Percentiles rank a stretch among this genome's conserved stretches.
These are phyloP conservation scores for Eremobia ochroleuca DNA, from an alignment of 2,888 invertebrate genomes.

Conservation along the genomic window DNA sequence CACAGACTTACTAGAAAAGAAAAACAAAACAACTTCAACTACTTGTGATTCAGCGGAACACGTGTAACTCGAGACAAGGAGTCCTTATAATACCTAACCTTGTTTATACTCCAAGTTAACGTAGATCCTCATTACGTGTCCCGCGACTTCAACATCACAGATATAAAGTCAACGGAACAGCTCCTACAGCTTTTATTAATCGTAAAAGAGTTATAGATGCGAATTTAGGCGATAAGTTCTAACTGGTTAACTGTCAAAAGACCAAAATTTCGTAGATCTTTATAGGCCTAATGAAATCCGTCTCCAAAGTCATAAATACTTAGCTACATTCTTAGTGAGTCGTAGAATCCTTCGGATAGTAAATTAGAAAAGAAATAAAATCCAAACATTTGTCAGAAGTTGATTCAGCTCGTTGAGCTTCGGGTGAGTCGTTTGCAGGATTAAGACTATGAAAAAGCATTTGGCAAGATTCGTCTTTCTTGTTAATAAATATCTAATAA, in stretches of 20 bases:
- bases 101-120: slow-evolving; percentile 64
- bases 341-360: slow-evolving; percentile 35
- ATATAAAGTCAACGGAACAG: slow-evolving; percentile 53
- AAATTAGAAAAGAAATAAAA: slow-evolving; percentile 62
- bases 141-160: slow-evolving; percentile 33
- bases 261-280: slow-evolving; percentile 50
- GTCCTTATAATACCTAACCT: slow-evolving; percentile 52
- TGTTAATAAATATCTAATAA: slow-evolving; percentile 48
- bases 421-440: slow-evolving; percentile 31
- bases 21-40: slow-evolving; percentile 42
- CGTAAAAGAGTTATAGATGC: slow-evolving; percentile 50
- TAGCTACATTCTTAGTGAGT: slow-evolving; percentile 31
- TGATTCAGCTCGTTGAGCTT: slow-evolving; percentile 47
- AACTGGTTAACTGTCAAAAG: slow-evolving; percentile 25
- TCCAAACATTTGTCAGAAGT: slow-evolving; percentile 42
- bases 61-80: slow-evolving; percentile 48
- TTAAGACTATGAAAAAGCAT: slow-evolving; percentile 43
- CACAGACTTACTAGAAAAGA: slow-evolving; percentile 12
- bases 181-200: slow-evolving; percentile 42
- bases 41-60: slow-evolving; percentile 48
- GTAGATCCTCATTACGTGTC: slow-evolving; percentile 62
- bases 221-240: slow-evolving; percentile 31
- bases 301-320: slow-evolving; percentile 58
- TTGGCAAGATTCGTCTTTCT: slow-evolving; percentile 23
- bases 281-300: slow-evolving; percentile 50